Base-by-base conservation (phyloP, 2,797 vertebrate genomes). In the Micrastur ruficollis region DNA sequence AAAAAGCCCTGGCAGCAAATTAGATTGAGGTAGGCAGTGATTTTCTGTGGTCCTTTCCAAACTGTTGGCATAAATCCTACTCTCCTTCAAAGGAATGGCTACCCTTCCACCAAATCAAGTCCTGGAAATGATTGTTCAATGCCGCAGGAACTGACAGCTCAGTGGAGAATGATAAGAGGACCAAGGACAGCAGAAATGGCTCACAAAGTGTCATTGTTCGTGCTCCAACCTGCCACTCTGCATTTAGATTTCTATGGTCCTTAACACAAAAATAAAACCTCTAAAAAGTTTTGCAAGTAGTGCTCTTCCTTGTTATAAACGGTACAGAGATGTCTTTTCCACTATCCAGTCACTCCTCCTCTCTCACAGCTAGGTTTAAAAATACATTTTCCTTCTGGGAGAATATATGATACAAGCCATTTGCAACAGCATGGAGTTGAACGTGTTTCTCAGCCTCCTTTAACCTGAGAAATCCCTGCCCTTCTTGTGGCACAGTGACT, bases 221-320 rank as follows among this genome's bases (percentile, higher is more conserved):
- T 29, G 8, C 90, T 91, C 55, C 72, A 86, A 73, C 62, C 68
- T 95, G 93, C 71, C 92, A 95, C 59, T 90, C 50, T 82, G 46
- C 22, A 44, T 93, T 93, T 90, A 70, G 52, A 66, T 87, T 73
- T 92, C 36, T 80, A 67, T 36, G 23, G 63, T 74, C 38, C 61
- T 87, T 71, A 82, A 67, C 18, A n/a, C 27, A 76, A 82, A 95
- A 93, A 86, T 46, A 81, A 75, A 84, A 80, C 3, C 42, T 59
- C 49, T 27, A 38, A 46, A 65, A 96, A 75, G 8, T 72, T 94
- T 89, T 86, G 32, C 42, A 83, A 85, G 40, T 42, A 80, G 26
- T 49, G 31, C 8, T 73, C 72, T 73, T 88, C 19, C 23, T 38
- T 80, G 13, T 71, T 67, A 89, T 25, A 56, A 86, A 86, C 36